Conservation (phyloP, 2,888 invertebrate species). For the Drosophila subsilvestris region DNA sequence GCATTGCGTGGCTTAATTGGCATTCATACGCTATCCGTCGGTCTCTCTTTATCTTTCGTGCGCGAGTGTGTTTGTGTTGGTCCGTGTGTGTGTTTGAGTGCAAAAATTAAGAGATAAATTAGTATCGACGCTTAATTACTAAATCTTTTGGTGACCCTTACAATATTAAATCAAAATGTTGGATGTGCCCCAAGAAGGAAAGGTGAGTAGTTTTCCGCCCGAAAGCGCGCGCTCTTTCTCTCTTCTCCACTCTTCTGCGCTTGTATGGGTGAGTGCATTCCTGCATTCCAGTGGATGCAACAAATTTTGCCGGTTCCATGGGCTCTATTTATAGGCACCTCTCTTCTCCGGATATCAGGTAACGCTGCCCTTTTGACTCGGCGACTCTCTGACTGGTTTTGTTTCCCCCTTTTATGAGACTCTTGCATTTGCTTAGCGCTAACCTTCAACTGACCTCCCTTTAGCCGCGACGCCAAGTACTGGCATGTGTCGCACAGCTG, state of each 20-base stretch:
- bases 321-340: slow-evolving; percentile 25
- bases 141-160: slow-evolving; percentile 1
- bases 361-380: slow-evolving; percentile 21
- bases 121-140: slow-evolving; percentile 24
- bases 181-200: slow-evolving; percentile 81
- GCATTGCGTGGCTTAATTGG: slow-evolving; percentile 39
- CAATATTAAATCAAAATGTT: slow-evolving; percentile 67
- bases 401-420: slow-evolving; percentile 26
- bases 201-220: slow-evolving; percentile 69
- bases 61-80: slow-evolving; percentile 2
- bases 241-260: background rate
- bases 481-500: slow-evolving; percentile 34
- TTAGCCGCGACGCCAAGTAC: slow-evolving; percentile 55
- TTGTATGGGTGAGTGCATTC: slow-evolving; percentile 22
- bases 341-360: slow-evolving; percentile 16
- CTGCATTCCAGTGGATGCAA: slow-evolving; percentile 44
- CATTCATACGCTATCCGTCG: slow-evolving; percentile 10
- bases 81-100: slow-evolving; percentile 6
- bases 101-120: slow-evolving; percentile 9
- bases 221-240: background rate
- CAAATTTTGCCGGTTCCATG: slow-evolving; percentile 44
- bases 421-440: slow-evolving; percentile 53
- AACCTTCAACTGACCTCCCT: slow-evolving; percentile 75
- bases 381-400: slow-evolving; percentile 47
- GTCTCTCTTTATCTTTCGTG: background rate